phyloP scores from a whole-genome alignment of 2,888 invertebrate species.

The Ptilodon capucinus region DNA sequence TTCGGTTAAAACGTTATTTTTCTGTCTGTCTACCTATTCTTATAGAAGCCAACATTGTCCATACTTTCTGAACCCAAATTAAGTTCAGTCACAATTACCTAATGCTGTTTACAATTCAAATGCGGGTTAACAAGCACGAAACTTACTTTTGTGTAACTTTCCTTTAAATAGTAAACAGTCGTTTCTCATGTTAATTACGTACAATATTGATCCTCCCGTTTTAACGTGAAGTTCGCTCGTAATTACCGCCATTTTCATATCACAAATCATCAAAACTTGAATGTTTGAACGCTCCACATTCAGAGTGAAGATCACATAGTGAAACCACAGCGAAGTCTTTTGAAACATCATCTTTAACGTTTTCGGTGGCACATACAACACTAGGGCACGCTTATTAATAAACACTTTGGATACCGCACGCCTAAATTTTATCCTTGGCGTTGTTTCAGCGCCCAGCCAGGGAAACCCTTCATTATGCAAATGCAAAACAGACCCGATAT shows the following conservation, averaged over 20 bases:
- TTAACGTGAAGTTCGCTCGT: constrained; percentile 22
- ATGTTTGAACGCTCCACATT: constrained; percentile 39
- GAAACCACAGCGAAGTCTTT: constrained; percentile 46
- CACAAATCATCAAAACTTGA: constrained; percentile 39
- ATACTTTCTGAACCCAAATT: too few relatives aligned
- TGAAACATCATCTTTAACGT: constrained; percentile 39
- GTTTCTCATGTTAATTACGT: constrained; percentile 12
- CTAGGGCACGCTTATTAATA: constrained; percentile 36
- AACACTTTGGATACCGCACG: constrained; percentile 29
- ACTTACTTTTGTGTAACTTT: constrained; percentile 18
- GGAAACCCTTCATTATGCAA: constrained; percentile 59
- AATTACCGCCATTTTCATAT: constrained; percentile 48
- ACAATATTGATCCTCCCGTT: constrained; percentile 13
- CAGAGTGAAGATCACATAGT: constrained; percentile 38
- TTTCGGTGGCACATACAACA: constrained; percentile 40
- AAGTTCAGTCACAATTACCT: too few relatives aligned
- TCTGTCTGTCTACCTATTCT: too few relatives aligned
- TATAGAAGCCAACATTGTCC: too few relatives aligned
- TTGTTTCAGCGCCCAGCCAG: constrained; percentile 34
- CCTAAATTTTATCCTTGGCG: constrained; percentile 31
- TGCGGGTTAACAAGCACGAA: background rate
- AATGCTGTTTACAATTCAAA: background rate
- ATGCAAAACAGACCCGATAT: constrained; percentile 66
- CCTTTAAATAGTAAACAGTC: background rate
- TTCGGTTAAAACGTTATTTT: too few relatives aligned